Conservation (phyloP, 2,888 invertebrate species). For the Tenthredo amoena region DNA sequence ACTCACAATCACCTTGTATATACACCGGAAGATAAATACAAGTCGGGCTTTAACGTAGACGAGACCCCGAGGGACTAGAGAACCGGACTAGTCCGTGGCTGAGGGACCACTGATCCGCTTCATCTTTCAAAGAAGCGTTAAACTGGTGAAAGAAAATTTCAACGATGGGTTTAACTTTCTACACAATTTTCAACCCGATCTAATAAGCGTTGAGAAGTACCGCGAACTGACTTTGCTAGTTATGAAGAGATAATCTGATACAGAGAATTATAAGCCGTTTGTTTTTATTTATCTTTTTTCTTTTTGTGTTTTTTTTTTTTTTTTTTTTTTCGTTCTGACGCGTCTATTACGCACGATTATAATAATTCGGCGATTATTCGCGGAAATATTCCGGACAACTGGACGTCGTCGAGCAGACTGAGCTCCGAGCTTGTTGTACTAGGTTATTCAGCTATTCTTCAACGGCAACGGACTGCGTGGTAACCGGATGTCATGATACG, state of each 20-base stretch:
- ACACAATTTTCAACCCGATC: not conserved
- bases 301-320: not conserved
- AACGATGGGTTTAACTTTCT: not conserved
- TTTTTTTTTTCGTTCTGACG: not conserved
- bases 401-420: conserved; percentile 26
- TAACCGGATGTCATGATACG: conserved; percentile 62
- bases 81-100: conserved; percentile 34
- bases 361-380: not conserved
- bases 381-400: conserved; percentile 1
- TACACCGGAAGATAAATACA: not conserved
- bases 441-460: conserved; percentile 44
- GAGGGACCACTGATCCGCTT: conserved; percentile 34
- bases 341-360: not conserved
- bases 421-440: conserved; percentile 18
- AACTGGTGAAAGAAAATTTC: not conserved
- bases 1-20: not conserved
- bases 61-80: conserved; percentile 6
- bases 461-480: conserved; percentile 54
- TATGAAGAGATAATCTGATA: not conserved
- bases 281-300: not conserved
- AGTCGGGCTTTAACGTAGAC: not conserved
- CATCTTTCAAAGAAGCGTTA: conserved; percentile 22
- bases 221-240: not conserved
- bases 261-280: not conserved
- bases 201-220: not conserved